Base-by-base conservation (phyloP, 2,797 vertebrate genomes). In the Premnoplex brunnescens region DNA sequence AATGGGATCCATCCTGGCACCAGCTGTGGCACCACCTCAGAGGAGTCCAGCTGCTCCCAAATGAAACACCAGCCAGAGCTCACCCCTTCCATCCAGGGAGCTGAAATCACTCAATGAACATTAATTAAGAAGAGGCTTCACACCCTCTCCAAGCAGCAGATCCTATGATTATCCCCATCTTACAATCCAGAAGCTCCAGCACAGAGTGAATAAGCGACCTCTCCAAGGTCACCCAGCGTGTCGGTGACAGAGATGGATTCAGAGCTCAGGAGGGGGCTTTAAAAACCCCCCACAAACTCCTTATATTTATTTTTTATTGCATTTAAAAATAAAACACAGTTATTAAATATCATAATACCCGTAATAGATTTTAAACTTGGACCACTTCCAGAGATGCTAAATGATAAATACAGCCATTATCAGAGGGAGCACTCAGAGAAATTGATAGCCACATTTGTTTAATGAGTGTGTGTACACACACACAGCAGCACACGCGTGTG, bases 391-490 rank as follows among this genome's bases (percentile, higher is more conserved):
- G 95, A 95, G 93, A 97, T 92, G 93, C 91, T 92, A 85, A 88
- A 84, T 95, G 92, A 96, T 96, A 96, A 97, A 96, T 95, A 91
- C n/a, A 91, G 96, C 95, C 85, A 90, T 95, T 95, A 96, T 88
- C 92, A 85, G 93, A 85, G 58, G 41, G 60, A 93, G 95, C 93
- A 74, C 95, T 93, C 87, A 52, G 92, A 41, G 89, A 89, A 89
- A 94, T 91, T 75, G 95, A 97, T 82, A 93, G 91, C 89, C 77
- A 54, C 91, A 32, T 85, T 92, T 92, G 89, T 72, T 80, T 92
- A 92, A 85, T 71, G 94, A 92, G 90, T 14, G 80, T n/a, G 84
- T 41, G 74, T 59, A 32, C 63, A 69, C 30, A 64, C 44, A 26
- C 55, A 6, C 1, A 64, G 14, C 49, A 5, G 75, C 27, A 68